Evolutionary conservation across 1,140 invertebrate genomes (phyloP), one percentile per base, ranked within the genome.

Genomic region (Zeugodacus cucurbitae): DNA sequence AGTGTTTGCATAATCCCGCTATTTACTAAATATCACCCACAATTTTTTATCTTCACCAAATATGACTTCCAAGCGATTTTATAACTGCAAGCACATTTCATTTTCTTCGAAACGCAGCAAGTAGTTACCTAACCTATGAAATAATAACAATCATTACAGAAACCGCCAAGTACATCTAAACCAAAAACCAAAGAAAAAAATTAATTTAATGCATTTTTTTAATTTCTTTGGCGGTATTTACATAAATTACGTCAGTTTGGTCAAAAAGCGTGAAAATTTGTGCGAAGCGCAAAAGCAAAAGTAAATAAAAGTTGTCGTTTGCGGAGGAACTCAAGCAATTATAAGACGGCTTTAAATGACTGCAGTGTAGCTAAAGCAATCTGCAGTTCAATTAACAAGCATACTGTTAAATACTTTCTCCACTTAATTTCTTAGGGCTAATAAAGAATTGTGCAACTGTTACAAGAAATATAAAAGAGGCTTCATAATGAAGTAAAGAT

Each of bases 221-320:
- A 82, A n/a, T 82, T 82, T 29, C 44, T 26, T 48, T 17, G 41
- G 41, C n/a, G 10, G 44, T 82, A 82, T 82, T 82, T 82, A 82
- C 74, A 82, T 48, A 82, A 74, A 74, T 74, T 74, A 74, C 67
- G 34, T 82, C 74, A 82, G 74, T 82, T 82, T 37, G 37, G 41
- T 48, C 74, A 26, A 82, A 48, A 82, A 82, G 74, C 74, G 74
- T 82, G 74, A 82, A 82, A 82, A 82, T 48, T 82, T 82, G 44
- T 82, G 74, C 74, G 44, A 37, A 82, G 7, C 41, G 7, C 14
- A 48, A 82, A 41, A 82, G 44, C 34, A 74, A 20, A 74, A 74
- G 34, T 34, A 67, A 67, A 34, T 32, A 67, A 48, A 82, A 82
- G 41, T 41, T 41, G 74, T 41, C 22, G 26, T 22, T 17, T 29